Evolutionary conservation across 2,113 vertebrate species (phyloP).

Genomic region (Hippocampus guttulatus): DNA sequence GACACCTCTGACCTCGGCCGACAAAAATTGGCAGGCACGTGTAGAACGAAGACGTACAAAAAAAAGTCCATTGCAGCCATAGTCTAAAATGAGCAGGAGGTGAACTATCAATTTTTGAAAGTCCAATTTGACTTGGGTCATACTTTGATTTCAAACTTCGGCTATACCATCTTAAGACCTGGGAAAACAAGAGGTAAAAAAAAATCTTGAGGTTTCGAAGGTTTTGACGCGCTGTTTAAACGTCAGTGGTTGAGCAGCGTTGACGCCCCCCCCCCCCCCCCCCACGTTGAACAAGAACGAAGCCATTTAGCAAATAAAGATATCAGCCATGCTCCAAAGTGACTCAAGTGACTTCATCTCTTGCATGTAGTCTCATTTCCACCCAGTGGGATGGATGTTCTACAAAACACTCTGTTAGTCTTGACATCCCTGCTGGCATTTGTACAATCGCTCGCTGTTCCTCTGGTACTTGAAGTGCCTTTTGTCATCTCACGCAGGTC

Average conservation of each 20-base stretch:
- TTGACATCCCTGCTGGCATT: constrained; percentile 58
- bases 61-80: no score
- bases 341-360: constrained; percentile 39
- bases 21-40: no score
- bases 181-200: no score
- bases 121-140: no score
- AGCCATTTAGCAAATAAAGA: constrained; percentile 39
- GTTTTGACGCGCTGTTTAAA: constrained; percentile 14
- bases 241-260: constrained; percentile 30
- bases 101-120: no score
- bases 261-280: not conserved
- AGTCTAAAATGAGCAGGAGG: no score
- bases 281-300: constrained; percentile 15
- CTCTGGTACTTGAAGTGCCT: constrained; percentile 59
- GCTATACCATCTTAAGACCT: no score
- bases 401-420: constrained; percentile 48
- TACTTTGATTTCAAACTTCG: no score
- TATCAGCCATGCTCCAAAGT: constrained; percentile 42
- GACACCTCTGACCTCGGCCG: no score
- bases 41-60: no score
- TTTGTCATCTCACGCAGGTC: constrained; percentile 54
- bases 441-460: constrained; percentile 62
- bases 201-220: not conserved
- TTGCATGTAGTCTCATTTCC: constrained; percentile 53
- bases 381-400: constrained; percentile 58